Base-by-base conservation (phyloP, 2,797 vertebrate genomes). In the Cichlasoma orientale region DNA sequence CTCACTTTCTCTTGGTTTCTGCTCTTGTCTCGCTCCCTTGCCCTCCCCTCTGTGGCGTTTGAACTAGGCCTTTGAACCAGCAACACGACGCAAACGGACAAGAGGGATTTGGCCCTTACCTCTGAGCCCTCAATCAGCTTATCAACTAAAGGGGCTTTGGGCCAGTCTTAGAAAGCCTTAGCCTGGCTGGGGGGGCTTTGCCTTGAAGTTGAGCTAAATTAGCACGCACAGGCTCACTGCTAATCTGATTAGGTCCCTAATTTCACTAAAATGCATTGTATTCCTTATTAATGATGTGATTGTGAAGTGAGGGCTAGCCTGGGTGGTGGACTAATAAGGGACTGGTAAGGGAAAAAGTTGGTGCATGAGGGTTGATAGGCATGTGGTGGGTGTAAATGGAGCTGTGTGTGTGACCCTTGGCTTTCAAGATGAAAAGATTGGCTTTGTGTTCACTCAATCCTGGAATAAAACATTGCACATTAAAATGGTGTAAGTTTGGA, bases 151-250 rank as follows among this genome's bases (percentile, higher is more conserved):
- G 80, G 90, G 92, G 90, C 90, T 93, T 91, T 93, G 89, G 90
- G 86, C 56, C 79, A 77, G 92, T 93, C 94, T 94, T 91, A 92
- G 87, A 36, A 71, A 88, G 87, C 86, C 86, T 91, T 88, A 90
- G 85, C 76, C 86, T 81, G 87, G 85, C 85, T 92, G 86, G 85
- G 84, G 84, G 90, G 92, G 89, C 90, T 93, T 93, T 93, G 87
- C 93, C 93, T 94, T 96, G 94, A 95, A 94, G 94, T 95, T 94
- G 93, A 91, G 91, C 91, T 94, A 93, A 94, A 95, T 95, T 94
- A 95, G 93, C 95, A 96, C 88, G 93, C 94, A 95, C 91, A 95
- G 93, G 93, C 90, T 95, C 87, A 85, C 80, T 7, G 56, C 83
- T 96, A 95, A 95, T 92, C 92, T 92, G 95, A 93, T 95, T 95